Percentiles rank a stretch among this genome's conserved stretches.
Conservation (phyloP, 2,797 vertebrate species). For the Mionectes olivaceus region DNA sequence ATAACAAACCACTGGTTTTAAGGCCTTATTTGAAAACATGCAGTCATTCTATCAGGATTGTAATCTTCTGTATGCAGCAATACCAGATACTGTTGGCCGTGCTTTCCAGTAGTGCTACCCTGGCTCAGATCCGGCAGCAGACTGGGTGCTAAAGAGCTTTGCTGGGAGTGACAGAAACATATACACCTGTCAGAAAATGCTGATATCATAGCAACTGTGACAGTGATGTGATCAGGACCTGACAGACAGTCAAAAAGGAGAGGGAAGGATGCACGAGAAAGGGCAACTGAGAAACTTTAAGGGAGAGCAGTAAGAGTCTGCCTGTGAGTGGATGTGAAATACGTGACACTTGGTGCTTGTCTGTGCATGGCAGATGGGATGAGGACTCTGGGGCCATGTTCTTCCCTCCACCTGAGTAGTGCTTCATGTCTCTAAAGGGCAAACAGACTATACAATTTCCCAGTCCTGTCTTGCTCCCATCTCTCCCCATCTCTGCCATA, state of each 20-base stretch:
- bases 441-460: neutral
- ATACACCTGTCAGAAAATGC: constrained; percentile 26
- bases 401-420: neutral
- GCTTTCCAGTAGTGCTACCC: neutral
- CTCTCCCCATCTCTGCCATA: neutral
- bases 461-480: neutral
- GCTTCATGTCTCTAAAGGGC: neutral
- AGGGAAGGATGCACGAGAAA: neutral
- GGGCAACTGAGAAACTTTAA: neutral
- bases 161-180: constrained; percentile 26
- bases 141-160: constrained; percentile 37
- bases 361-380: neutral
- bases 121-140: neutral
- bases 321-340: accelerated
- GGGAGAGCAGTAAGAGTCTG: neutral
- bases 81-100: accelerated
- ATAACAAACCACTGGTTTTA: neutral
- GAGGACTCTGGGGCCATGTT: neutral
- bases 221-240: constrained; percentile 45
- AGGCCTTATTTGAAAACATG: neutral
- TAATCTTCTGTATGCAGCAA: neutral
- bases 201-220: constrained; percentile 18
- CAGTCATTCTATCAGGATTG: neutral
- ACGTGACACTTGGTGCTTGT: neutral
- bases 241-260: constrained; percentile 13